Base-by-base conservation (phyloP, 2,797 vertebrate species). In the Hypotaenidia okinawae region DNA sequence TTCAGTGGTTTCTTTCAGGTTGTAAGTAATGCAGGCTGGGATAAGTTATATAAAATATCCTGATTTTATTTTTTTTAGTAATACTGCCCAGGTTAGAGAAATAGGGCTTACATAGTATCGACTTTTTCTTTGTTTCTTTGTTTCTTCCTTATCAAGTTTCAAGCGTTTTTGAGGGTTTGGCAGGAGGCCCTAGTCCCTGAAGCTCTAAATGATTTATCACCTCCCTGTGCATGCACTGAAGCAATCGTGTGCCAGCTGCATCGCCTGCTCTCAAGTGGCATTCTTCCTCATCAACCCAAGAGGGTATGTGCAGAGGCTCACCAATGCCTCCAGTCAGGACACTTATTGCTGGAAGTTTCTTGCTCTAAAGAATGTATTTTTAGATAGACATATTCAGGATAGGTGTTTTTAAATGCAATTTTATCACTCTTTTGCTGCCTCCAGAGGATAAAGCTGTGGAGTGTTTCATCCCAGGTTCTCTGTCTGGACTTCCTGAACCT, bases 121-220 rank as follows among this genome's bases (percentile, higher is more conserved):
- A 91, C 83, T 95, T 82, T 80, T 76, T 92, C 67, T 94, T 90
- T 94, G 74, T 80, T 76, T 92, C 67, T 94, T 90, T 94, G 74
- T 92, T 95, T 95, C 22, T 92, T 92, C 89, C 94, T 96, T 93
- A 94, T 93, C 97, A 89, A 87, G 76, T 91, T 93, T 96, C 91
- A 86, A 55, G 41, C 51, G 77, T 96, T 96, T 96, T 92, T 95
- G 89, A 93, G 93, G 93, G 58, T 94, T 97, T 97, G 96, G 96
- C 96, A 94, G 70, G 67, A 69, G 13, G 96, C 94, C 83, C 74
- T 96, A 25, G 80, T 88, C 94, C 94, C 94, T 69, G 94, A 27
- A 97, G 94, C 89, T 55, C 30, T 35, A 35, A 32, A 9, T 95
- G 93, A 97, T 97, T 96, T 93, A 95, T 96, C 54, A n/a, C 68